Evolutionary conservation across 2,797 vertebrate genomes (phyloP).

Genomic region (Gymnodraco acuticeps): DNA sequence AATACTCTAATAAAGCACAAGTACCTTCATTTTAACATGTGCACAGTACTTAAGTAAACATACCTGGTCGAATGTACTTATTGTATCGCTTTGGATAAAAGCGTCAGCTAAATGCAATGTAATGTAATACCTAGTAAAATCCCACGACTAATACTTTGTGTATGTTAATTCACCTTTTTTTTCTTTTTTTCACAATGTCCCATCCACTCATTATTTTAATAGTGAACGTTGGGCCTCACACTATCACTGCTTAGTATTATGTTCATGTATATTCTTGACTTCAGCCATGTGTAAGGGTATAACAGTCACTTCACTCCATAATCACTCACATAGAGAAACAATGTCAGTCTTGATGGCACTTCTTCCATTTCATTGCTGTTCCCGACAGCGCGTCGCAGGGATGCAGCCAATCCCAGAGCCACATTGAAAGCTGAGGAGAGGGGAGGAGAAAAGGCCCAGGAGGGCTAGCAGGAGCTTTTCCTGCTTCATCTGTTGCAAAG

Average conservation of each 20-base stretch:
- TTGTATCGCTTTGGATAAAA: too few relatives aligned
- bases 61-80: too few relatives aligned
- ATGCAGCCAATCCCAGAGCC: slow-evolving; percentile 76
- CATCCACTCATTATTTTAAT: too few relatives aligned
- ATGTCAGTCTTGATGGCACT: not conserved
- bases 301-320: not conserved
- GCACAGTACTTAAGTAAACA: not conserved
- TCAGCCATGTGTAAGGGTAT: not conserved
- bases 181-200: not conserved
- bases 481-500: slow-evolving; percentile 61
- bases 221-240: too few relatives aligned
- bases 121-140: too few relatives aligned
- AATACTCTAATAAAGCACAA: slow-evolving; percentile 1
- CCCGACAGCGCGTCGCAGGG: slow-evolving; percentile 12
- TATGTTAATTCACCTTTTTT: too few relatives aligned
- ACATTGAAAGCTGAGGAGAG: slow-evolving; percentile 47
- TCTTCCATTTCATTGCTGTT: slow-evolving; percentile 1
- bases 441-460: slow-evolving; percentile 69
- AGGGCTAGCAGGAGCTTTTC: slow-evolving; percentile 45
- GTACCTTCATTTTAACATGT: not conserved
- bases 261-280: not conserved
- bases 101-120: too few relatives aligned
- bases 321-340: not conserved
- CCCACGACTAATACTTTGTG: not conserved
- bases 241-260: not conserved